Percentiles rank a stretch among this genome's conserved stretches.
phyloP scores from a whole-genome alignment of 2,113 vertebrate species.

The Rhynchomys soricoides region DNA sequence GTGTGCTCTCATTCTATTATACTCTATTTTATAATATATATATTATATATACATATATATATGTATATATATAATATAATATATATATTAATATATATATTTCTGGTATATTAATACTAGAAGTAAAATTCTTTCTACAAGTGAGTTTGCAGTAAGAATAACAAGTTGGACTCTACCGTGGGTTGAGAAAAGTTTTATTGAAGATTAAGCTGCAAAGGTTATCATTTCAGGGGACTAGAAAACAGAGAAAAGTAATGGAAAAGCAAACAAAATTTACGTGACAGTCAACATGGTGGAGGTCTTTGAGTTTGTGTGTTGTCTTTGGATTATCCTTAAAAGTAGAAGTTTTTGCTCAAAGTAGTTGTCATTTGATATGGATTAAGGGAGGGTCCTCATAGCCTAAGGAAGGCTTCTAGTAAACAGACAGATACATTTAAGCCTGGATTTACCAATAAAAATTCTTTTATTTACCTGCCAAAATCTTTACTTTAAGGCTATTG shows the following conservation, averaged over 20 bases:
- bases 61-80: background rate
- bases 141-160: background rate
- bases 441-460: background rate
- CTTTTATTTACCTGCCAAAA: background rate
- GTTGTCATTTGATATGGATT: background rate
- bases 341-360: too few relatives aligned
- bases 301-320: too few relatives aligned
- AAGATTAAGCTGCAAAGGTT: background rate
- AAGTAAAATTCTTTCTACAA: background rate
- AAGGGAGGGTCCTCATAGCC: background rate
- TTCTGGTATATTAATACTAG: too few relatives aligned
- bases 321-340: too few relatives aligned
- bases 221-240: background rate
- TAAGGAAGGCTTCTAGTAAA: background rate
- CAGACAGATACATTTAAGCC: background rate
- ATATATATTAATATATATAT: background rate
- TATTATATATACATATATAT: background rate
- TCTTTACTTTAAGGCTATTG: background rate
- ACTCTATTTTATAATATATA: too few relatives aligned
- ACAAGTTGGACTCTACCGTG: background rate
- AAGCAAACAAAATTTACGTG: background rate
- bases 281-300: background rate
- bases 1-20: background rate
- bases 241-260: background rate
- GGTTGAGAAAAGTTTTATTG: background rate